phyloP scores from a whole-genome alignment of 92 coral and sea anemone genomes.

The Paragorgia papillata region DNA sequence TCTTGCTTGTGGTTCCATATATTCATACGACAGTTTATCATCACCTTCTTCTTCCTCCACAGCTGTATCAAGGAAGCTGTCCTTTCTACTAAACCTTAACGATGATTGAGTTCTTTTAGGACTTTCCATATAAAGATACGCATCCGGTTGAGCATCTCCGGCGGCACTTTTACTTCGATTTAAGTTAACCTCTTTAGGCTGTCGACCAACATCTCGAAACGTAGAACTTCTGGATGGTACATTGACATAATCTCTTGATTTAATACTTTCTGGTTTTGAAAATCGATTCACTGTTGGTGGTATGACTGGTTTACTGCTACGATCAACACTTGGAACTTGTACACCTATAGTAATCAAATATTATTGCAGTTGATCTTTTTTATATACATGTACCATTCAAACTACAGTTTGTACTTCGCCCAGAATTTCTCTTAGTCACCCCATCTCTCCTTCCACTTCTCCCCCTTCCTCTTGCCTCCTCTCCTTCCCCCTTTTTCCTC shows the following conservation, averaged over 20 bases:
- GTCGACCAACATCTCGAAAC: not conserved
- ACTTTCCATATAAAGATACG: constrained; percentile 34
- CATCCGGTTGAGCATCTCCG: constrained; percentile 8
- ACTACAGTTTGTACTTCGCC: too few species aligned
- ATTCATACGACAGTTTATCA: not conserved
- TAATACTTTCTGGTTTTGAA: not conserved
- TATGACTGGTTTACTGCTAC: not conserved
- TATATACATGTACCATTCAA: not conserved
- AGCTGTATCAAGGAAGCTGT: not conserved
- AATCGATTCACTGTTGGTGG: not conserved
- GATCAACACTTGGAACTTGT: not conserved
- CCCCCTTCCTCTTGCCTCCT: too few species aligned
- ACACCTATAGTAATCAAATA: not conserved
- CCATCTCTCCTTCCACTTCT: too few species aligned
- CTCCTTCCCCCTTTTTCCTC: too few species aligned
- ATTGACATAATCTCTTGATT: not conserved
- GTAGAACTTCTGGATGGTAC: constrained; percentile 15
- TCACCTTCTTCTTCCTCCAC: not conserved
- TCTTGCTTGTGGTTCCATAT: not conserved
- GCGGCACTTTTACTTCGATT: constrained; percentile 37
- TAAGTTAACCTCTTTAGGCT: not conserved
- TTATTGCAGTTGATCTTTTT: not conserved
- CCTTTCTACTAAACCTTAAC: constrained; percentile 15
- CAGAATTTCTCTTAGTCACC: too few species aligned
- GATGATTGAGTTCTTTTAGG: constrained; percentile 44